Evolutionary conservation across 2,113 vertebrate genomes (phyloP).

Genomic region (Prunella fulvescens): DNA sequence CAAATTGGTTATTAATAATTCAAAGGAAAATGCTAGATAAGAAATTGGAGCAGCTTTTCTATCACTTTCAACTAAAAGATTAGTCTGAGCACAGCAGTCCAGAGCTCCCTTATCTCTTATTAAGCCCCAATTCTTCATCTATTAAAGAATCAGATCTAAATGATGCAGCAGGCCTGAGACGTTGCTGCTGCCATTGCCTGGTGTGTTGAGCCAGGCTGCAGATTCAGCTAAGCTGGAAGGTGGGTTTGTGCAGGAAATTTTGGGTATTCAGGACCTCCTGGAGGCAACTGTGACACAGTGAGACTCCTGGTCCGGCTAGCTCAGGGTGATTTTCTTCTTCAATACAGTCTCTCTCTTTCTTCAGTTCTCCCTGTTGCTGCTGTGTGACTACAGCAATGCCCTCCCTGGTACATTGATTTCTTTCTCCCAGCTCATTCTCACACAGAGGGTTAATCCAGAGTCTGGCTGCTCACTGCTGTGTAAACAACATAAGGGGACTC

Average conservation of each 20-base stretch:
- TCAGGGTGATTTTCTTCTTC: background rate
- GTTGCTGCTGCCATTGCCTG: background rate
- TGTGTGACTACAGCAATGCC: background rate
- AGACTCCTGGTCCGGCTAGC: background rate
- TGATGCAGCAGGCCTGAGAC: background rate
- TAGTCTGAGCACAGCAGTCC: background rate
- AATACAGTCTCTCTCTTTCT: background rate
- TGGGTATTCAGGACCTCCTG: background rate
- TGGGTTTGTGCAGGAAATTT: background rate
- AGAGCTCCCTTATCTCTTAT: constrained; percentile 4
- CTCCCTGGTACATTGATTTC: background rate
- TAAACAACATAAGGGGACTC: background rate
- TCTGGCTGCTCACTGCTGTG: background rate
- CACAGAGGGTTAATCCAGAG: background rate
- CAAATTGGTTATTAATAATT: constrained; percentile 56
- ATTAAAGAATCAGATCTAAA: constrained; percentile 11
- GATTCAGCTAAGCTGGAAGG: background rate
- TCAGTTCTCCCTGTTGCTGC: background rate
- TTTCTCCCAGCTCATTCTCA: background rate
- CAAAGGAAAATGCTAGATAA: constrained; percentile 21
- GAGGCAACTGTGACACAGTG: background rate
- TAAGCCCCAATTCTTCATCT: constrained; percentile 12
- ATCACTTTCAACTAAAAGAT: constrained; percentile 24
- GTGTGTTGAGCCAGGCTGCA: background rate
- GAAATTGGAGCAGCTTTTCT: constrained; percentile 23